Base-by-base conservation (phyloP, 2,797 vertebrate genomes). In the Nannoperca obscura region DNA sequence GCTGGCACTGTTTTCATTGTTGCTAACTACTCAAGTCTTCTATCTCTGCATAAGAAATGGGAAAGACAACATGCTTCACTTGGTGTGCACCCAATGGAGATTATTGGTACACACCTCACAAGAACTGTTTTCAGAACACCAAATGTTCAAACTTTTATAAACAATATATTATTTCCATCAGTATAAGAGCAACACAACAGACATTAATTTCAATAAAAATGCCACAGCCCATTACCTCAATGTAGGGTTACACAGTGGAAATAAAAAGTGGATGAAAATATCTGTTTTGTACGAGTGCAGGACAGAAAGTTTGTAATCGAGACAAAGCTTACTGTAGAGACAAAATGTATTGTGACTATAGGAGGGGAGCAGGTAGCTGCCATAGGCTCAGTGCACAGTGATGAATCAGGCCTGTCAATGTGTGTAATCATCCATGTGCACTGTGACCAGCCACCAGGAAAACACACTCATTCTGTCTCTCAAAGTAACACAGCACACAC, bases 351-450 rank as follows among this genome's bases (percentile, higher is more conserved):
- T 66, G 58, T 79, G 77, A 57, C 32, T 61, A 52, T 55, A 47
- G 68, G 71, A 60, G n/a, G 68, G 60, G 58, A 63, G 60, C 46
- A 76, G 80, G 78, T 78, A 80, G 70, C 80, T 76, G 62, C 73
- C 76, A 71, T 32, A 27, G 69, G 85, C 70, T 74, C 64, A 12
- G 74, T 71, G 50, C 81, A 67, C 73, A 64, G 81, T 83, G 87
- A 88, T 83, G 74, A 78, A 89, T 72, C 54, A 32, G 60, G 55
- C 63, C 68, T 86, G 86, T 90, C 86, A 83, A 59, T 84, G 88
- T 70, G 86, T 85, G 85, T 90, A 88, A 92, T 91, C 90, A 87
- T 55, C 91, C 84, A 62, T 89, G 81, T 68, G 70, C 76, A 74
- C 78, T 22, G 74, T 83, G 81, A 70, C 70, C 66, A 44, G 64